Percentiles rank a stretch among this genome's conserved stretches.
phyloP scores from a whole-genome alignment of 2,888 invertebrate genomes.

The Spodoptera littoralis region DNA sequence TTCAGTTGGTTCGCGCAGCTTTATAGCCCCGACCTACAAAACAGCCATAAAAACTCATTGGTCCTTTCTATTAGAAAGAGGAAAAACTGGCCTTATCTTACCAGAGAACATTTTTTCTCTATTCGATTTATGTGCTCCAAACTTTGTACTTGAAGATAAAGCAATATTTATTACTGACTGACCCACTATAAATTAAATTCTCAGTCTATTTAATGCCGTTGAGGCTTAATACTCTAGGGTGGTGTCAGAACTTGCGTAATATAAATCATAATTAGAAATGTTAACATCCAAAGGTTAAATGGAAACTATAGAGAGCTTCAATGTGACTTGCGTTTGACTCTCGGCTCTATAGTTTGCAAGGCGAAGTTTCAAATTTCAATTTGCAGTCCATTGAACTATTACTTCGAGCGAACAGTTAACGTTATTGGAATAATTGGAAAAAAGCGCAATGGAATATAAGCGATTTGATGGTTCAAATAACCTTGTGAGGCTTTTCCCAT shows the following conservation, averaged over 20 bases:
- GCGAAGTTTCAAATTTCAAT: constrained; percentile 29
- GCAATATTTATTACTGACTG: constrained; percentile 31
- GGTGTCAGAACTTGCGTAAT: constrained; percentile 14
- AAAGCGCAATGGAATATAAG: constrained; percentile 44
- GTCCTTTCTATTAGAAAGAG: constrained; percentile 8
- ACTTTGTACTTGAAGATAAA: constrained; percentile 23
- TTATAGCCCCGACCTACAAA: constrained; percentile 2
- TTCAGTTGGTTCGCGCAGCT: too few relatives aligned
- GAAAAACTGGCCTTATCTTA: background rate
- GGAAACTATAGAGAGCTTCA: constrained; percentile 10
- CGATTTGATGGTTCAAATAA: constrained; percentile 17
- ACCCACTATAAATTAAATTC: constrained; percentile 16
- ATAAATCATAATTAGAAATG: constrained; percentile 38
- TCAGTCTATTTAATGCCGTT: constrained; percentile 12
- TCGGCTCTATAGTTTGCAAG: constrained; percentile 7
- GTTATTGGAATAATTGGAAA: constrained; percentile 35
- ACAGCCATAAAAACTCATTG: constrained; percentile 8
- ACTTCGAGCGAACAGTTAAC: constrained; percentile 16
- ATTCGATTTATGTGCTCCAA: constrained; percentile 5
- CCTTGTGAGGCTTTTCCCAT: background rate
- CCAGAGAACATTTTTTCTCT: background rate
- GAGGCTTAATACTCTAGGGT: constrained; percentile 15
- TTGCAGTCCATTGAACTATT: constrained; percentile 29
- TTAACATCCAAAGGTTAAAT: constrained; percentile 10
- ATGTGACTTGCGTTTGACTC: constrained; percentile 4